These are phyloP conservation scores for Vannuccia rotundouncinata DNA, from an alignment of 2,888 invertebrate species.

Conservation along the genomic window DNA sequence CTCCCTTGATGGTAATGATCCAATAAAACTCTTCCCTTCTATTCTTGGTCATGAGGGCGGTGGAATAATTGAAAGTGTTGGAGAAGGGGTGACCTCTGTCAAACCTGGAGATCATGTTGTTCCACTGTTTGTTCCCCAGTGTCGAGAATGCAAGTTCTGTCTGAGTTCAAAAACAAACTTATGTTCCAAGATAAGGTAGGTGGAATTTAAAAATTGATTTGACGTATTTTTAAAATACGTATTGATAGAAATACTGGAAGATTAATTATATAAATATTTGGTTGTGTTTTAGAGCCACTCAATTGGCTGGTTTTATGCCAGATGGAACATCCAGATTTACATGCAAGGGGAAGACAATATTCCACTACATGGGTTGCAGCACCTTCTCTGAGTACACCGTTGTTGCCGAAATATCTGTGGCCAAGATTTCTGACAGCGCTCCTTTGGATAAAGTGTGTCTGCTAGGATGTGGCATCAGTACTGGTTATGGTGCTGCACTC, in stretches of 20 bases:
- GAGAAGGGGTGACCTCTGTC: conserved; percentile 71
- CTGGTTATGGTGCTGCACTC: conserved; percentile 64
- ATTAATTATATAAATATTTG: neutral
- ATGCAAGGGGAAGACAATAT: conserved; percentile 55
- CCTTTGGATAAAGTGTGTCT: conserved; percentile 54
- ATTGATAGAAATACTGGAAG: neutral
- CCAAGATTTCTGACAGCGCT: conserved; percentile 65
- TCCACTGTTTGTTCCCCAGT: conserved; percentile 91
- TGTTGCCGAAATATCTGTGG: conserved; percentile 70
- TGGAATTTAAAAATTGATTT: neutral
- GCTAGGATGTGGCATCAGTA: conserved; percentile 57
- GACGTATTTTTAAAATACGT: neutral
- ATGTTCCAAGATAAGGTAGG: conserved; percentile 72
- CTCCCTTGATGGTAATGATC: conserved; percentile 58
- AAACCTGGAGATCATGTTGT: conserved; percentile 89
- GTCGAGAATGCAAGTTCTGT: conserved; percentile 91
- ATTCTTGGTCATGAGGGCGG: conserved; percentile 88
- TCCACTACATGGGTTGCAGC: conserved; percentile 56
- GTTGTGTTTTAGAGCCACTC: conserved; percentile 46
- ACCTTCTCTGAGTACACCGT: conserved; percentile 57
- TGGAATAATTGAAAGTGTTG: conserved; percentile 92
- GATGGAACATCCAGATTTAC: conserved; percentile 56
- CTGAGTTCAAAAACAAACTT: conserved; percentile 89
- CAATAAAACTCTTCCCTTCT: conserved; percentile 64
- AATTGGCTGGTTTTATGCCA: conserved; percentile 56